These are phyloP conservation scores for Crenuchus spilurus DNA, from an alignment of 2,797 vertebrate species.

Conservation along the genomic window DNA sequence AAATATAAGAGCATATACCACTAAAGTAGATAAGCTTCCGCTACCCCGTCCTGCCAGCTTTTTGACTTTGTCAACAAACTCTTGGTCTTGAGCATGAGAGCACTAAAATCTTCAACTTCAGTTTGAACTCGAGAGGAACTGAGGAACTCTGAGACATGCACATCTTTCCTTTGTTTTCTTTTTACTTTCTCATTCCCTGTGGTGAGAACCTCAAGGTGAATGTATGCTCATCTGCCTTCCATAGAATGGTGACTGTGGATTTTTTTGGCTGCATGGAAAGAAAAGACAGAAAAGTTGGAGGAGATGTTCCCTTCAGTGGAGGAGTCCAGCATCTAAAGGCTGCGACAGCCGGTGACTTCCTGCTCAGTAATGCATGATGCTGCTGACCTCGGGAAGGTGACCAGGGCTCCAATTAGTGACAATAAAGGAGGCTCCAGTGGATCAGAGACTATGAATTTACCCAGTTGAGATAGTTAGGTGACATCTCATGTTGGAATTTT, in stretches of 20 bases:
- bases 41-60: not conserved
- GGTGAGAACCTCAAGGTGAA: constrained; percentile 3
- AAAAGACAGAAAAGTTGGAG: constrained; percentile 7
- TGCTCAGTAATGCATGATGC: constrained; percentile 3
- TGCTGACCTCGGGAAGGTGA: constrained; percentile 36
- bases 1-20: not conserved
- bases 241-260: not conserved
- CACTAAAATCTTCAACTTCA: constrained; percentile 19
- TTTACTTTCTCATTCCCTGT: not conserved
- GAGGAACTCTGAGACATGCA: constrained; percentile 19
- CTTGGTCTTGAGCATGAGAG: too few species aligned
- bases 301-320: not conserved
- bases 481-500: not conserved
- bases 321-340: not conserved
- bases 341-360: not conserved
- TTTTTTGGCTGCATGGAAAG: not conserved
- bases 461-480: constrained; percentile 2
- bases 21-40: constrained; percentile 17
- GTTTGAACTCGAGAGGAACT: not conserved
- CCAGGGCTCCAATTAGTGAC: constrained; percentile 9
- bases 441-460: constrained; percentile 12
- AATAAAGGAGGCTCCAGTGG: not conserved
- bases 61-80: not conserved
- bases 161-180: constrained; percentile 7
- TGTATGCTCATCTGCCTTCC: not conserved